phyloP scores from a whole-genome alignment of 2,113 vertebrate genomes.

The Picathartes gymnocephalus region DNA sequence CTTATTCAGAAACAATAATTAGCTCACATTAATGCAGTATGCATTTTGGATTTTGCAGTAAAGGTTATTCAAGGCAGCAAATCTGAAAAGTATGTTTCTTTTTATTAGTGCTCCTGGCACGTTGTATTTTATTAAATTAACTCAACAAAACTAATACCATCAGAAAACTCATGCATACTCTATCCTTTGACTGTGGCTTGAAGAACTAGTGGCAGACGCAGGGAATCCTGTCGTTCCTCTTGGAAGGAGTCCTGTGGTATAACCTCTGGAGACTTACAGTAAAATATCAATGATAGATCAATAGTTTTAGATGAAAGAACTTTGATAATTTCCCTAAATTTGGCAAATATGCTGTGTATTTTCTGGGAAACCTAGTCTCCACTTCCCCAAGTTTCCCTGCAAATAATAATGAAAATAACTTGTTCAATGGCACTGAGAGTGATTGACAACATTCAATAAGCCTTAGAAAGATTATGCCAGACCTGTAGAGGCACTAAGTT shows the following conservation, averaged over 20 bases:
- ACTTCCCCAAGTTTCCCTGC: not conserved
- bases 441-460: not conserved
- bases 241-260: not conserved
- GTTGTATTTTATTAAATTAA: not conserved
- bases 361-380: not conserved
- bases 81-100: not conserved
- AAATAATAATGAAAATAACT: not conserved
- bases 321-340: not conserved
- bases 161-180: not conserved
- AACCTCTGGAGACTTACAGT: not conserved
- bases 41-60: not conserved
- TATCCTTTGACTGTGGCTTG: not conserved
- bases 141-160: not conserved
- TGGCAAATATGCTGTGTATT: not conserved
- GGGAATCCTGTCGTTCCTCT: not conserved
- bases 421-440: not conserved
- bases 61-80: not conserved
- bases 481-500: not conserved
- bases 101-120: not conserved
- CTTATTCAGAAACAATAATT: not conserved
- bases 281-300: not conserved
- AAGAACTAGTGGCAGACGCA: not conserved
- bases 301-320: not conserved
- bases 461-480: not conserved
- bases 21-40: not conserved